Evolutionary conservation across 2,797 vertebrate species (phyloP), one percentile per base, ranked within the genome.

Genomic region (Ispidina picta): DNA sequence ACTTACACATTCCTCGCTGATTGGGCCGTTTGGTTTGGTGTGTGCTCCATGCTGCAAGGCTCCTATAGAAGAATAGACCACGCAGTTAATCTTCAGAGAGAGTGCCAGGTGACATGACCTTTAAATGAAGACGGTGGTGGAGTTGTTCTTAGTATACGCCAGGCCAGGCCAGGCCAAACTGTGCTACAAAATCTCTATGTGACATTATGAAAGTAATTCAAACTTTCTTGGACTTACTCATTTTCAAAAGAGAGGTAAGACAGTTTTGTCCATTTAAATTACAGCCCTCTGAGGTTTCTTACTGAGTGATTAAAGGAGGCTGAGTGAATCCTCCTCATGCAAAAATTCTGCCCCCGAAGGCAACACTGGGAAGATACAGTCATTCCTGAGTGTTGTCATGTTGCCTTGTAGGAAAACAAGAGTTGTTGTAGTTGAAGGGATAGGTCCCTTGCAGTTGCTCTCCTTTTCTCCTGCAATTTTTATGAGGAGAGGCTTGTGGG

Each of bases 1-100:
- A 88, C 63, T 63, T 44, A 55, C 51, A 44, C 29, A 29, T 33
- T 51, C 54, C 59, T 39, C 58, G 43, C 43, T 41, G 48, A 20
- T 17, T 25, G 49, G 31, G 22, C 51, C 0, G 1, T 13, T 19
- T 13, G 31, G 33, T 82, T 77, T 48, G n/a, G 21, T 78, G 87
- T 55, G 21, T 56, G 31, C n/a, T 89, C 35, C 31, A 8, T 2
- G 26, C 59, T 59, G 46, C 0, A 0, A 51, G 29, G 69, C 33
- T 77, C 71, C 39, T 33, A 41, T 3, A 15, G 48, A 69, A 69
- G n/a, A 59, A 52, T 46, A 76, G 46, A 81, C 8, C 16, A 89
- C 25, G 10, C 15, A 3, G n/a, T 39, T 35, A 22, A 74, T 62
- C 49, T 80, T 62, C 60, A 77, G 59, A 37, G 21, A 60, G 25